Conservation (phyloP, 2,113 vertebrate species). For the Meleagris gallopavo region DNA sequence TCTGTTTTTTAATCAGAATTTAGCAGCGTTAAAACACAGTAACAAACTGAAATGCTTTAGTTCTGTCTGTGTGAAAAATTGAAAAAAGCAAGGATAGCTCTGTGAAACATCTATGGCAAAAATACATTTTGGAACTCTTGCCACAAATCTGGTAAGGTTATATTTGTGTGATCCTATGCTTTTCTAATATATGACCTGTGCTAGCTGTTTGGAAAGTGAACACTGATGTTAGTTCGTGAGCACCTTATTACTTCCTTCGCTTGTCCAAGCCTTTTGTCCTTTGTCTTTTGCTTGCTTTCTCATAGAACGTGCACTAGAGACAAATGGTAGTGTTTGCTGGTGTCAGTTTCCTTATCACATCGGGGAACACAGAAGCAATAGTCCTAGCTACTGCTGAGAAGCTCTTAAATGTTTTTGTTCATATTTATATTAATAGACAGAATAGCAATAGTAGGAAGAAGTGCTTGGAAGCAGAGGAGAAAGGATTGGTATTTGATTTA, state of each 20-base stretch:
- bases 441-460: not conserved
- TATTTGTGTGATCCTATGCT: not conserved
- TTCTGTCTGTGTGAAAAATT: not conserved
- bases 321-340: not conserved
- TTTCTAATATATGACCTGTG: not conserved
- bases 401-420: not conserved
- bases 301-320: not conserved
- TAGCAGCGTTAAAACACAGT: not conserved
- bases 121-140: not conserved
- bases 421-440: not conserved
- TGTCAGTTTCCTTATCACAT: not conserved
- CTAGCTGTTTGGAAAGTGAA: not conserved
- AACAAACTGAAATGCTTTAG: not conserved
- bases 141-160: not conserved
- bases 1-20: not conserved
- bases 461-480: not conserved
- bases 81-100: not conserved
- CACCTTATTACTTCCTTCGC: not conserved
- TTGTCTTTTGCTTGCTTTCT: not conserved
- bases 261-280: not conserved
- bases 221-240: not conserved
- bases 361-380: not conserved
- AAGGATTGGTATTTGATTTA: not conserved
- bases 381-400: not conserved
- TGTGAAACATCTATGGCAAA: not conserved